Conservation (phyloP, 2,113 vertebrate genomes). For the Zeus faber region DNA sequence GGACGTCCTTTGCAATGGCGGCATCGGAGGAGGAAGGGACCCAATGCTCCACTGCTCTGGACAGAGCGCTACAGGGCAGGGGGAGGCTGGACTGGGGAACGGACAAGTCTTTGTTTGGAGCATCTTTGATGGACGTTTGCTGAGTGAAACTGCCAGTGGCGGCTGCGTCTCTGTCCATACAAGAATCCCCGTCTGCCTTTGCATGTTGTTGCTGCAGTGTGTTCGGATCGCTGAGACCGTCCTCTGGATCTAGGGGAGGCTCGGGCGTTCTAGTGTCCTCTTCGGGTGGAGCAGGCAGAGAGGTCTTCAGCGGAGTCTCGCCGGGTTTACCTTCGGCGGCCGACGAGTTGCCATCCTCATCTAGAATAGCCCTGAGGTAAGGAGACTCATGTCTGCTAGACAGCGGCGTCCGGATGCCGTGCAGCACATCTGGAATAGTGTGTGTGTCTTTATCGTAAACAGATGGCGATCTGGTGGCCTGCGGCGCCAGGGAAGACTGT, state of each 20-base stretch:
- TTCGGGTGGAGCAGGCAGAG: conserved; percentile 61
- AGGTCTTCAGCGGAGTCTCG: conserved; percentile 75
- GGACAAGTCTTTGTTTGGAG: conserved; percentile 42
- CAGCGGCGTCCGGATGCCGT: conserved; percentile 71
- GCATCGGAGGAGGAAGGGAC: conserved; percentile 32
- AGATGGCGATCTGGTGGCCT: conserved; percentile 87
- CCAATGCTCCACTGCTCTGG: conserved; percentile 39
- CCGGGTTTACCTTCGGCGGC: conserved; percentile 74
- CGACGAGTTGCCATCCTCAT: conserved; percentile 83
- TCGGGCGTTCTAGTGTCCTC: conserved; percentile 77
- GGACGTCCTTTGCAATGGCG: conserved; percentile 28
- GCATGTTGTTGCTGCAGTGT: conserved; percentile 24
- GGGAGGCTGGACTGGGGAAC: conserved; percentile 42
- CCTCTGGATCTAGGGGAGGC: conserved; percentile 45
- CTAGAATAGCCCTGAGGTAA: conserved; percentile 83
- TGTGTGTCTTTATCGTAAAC: conserved; percentile 82
- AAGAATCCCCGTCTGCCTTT: conserved; percentile 72
- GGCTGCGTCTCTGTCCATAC: conserved; percentile 63
- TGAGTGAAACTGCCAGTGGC: conserved; percentile 51
- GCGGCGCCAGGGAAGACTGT: conserved; percentile 83
- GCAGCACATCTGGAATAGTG: conserved; percentile 77
- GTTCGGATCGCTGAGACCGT: conserved; percentile 55
- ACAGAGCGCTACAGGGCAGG: conserved; percentile 47
- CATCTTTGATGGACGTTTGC: conserved; percentile 61
- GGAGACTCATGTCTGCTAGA: conserved; percentile 75